phyloP scores from a whole-genome alignment of 2,888 invertebrate species.

The Hylaea fasciaria region DNA sequence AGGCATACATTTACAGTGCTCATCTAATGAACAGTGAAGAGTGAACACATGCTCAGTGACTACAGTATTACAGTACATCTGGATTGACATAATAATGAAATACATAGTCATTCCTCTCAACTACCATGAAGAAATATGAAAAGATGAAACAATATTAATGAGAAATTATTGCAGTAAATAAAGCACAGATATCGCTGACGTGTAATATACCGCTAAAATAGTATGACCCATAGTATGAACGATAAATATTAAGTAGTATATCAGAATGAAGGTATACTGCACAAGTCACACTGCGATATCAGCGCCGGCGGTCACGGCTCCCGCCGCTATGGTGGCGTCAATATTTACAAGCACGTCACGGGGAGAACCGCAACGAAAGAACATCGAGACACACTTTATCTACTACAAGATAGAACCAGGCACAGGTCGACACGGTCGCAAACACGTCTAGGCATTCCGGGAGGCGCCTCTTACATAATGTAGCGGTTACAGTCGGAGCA shows the following conservation, averaged over 20 bases:
- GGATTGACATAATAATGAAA: conserved; percentile 41
- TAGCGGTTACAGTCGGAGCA: conserved; percentile 95
- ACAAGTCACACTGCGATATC: conserved; percentile 34
- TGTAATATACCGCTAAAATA: conserved; percentile 28
- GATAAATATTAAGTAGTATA: no score
- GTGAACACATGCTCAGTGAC: conserved; percentile 71
- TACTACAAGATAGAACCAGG: conserved; percentile 69
- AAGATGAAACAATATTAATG: conserved; percentile 54
- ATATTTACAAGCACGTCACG: conserved; percentile 41
- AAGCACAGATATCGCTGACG: conserved; percentile 54
- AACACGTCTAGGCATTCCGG: conserved; percentile 79
- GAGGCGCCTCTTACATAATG: conserved; percentile 91
- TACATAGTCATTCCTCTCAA: conserved; percentile 53
- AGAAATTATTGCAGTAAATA: conserved; percentile 41
- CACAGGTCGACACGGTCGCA: conserved; percentile 84
- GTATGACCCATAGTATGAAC: conserved; percentile 2
- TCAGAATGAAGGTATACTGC: not conserved
- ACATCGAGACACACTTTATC: conserved; percentile 62
- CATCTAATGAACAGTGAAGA: conserved; percentile 57
- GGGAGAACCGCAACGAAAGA: conserved; percentile 57
- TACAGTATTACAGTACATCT: conserved; percentile 50
- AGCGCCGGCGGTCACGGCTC: conserved; percentile 41
- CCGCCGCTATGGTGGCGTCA: conserved; percentile 31
- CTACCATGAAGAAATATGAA: conserved; percentile 54
- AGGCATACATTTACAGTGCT: conserved; percentile 61